These are phyloP conservation scores for Heliangelus exortis DNA, from an alignment of 2,797 vertebrate genomes.

Conservation along the genomic window DNA sequence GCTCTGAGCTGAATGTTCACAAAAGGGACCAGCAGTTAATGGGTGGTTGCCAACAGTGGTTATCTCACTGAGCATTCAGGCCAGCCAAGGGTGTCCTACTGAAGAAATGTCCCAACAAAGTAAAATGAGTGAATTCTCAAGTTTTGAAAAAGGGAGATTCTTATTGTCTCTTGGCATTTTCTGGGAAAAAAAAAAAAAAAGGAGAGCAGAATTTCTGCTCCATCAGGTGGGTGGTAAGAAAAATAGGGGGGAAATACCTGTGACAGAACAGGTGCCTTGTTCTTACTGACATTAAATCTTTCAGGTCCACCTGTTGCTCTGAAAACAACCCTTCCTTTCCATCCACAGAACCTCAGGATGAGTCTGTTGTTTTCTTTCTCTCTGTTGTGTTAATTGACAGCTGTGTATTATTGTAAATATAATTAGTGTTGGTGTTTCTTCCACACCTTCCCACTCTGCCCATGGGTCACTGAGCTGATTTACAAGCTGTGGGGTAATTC, in stretches of 20 bases:
- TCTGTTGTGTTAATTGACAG: not conserved
- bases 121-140: not conserved
- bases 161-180: not conserved
- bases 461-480: not conserved
- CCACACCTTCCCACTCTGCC: not conserved
- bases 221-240: not conserved
- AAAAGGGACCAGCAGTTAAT: not conserved
- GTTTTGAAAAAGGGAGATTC: constrained; percentile 22
- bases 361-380: not conserved
- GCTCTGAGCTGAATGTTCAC: not conserved
- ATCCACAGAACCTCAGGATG: not conserved
- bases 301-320: constrained; percentile 1
- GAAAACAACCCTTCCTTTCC: not conserved
- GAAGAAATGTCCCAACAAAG: constrained; percentile 49
- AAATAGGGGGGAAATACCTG: not conserved
- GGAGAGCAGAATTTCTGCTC: not conserved
- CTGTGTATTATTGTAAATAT: not conserved
- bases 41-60: not conserved
- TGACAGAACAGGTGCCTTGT: not conserved
- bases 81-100: not conserved
- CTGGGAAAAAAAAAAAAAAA: not conserved
- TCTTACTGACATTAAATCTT: not conserved
- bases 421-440: not conserved
- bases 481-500: not conserved
- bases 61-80: constrained; percentile 2